Percentiles rank a stretch among this genome's conserved stretches.
Conservation (phyloP, 2,888 invertebrate genomes). For the Nezara viridula region DNA sequence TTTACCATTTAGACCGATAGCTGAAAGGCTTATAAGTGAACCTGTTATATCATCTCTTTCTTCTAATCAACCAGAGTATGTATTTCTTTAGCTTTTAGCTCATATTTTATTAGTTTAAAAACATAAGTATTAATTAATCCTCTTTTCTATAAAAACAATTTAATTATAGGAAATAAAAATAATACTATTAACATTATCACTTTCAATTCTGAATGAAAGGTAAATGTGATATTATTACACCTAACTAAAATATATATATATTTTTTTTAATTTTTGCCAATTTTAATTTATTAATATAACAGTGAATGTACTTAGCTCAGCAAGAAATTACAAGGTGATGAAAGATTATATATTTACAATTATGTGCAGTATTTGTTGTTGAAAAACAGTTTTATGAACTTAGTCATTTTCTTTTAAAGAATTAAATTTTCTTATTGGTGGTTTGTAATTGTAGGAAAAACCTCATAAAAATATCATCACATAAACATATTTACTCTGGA, state of each 20-base stretch:
- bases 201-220: neutral
- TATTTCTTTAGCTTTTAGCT: conserved; percentile 65
- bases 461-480: neutral
- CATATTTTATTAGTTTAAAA: conserved; percentile 61
- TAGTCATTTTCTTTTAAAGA: too few relatives aligned
- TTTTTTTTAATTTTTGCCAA: neutral
- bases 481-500: neutral
- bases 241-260: neutral
- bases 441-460: neutral
- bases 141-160: neutral
- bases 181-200: neutral
- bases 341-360: neutral
- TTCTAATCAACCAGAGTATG: conserved; percentile 86
- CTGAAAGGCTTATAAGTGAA: conserved; percentile 79
- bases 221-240: neutral
- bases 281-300: neutral
- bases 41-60: conserved; percentile 63
- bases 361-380: too few relatives aligned
- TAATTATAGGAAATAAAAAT: neutral
- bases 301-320: neutral
- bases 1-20: conserved; percentile 75
- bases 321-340: neutral
- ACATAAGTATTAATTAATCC: conserved; percentile 65
- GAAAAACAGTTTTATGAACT: too few relatives aligned
- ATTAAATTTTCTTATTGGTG: too few relatives aligned